phyloP scores from a whole-genome alignment of 2,113 vertebrate genomes.

The Marmota flaviventris region DNA sequence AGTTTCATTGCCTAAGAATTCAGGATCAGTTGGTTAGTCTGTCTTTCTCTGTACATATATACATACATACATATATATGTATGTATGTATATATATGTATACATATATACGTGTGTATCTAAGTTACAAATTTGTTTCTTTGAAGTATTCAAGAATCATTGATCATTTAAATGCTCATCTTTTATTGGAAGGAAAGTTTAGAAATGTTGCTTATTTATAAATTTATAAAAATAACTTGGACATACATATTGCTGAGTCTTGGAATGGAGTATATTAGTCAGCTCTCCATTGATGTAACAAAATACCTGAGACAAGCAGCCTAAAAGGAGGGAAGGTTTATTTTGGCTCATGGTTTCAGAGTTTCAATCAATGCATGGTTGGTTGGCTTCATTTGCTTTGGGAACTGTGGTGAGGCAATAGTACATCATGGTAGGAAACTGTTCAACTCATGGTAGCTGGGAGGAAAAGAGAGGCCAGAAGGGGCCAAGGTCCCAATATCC shows the following conservation, averaged over 20 bases:
- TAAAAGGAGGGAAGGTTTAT: not conserved
- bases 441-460: not conserved
- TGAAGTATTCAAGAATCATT: constrained; percentile 8
- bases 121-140: constrained; percentile 16
- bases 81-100: not conserved
- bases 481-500: not conserved
- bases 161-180: constrained; percentile 6
- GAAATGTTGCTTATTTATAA: constrained; percentile 6
- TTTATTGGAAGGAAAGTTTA: constrained; percentile 42
- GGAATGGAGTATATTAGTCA: not conserved
- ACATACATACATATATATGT: not conserved
- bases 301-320: not conserved
- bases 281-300: not conserved
- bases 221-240: constrained; percentile 53
- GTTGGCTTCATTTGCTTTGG: not conserved
- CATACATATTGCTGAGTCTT: constrained; percentile 8
- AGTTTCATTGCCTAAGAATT: not conserved
- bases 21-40: not conserved
- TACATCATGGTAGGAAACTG: not conserved
- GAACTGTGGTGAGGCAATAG: not conserved
- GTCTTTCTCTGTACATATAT: not conserved
- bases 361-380: not conserved
- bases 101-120: not conserved
- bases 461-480: not conserved
- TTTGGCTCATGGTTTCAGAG: not conserved